phyloP scores from a whole-genome alignment of 2,113 vertebrate genomes.

The Anoplopoma fimbria region DNA sequence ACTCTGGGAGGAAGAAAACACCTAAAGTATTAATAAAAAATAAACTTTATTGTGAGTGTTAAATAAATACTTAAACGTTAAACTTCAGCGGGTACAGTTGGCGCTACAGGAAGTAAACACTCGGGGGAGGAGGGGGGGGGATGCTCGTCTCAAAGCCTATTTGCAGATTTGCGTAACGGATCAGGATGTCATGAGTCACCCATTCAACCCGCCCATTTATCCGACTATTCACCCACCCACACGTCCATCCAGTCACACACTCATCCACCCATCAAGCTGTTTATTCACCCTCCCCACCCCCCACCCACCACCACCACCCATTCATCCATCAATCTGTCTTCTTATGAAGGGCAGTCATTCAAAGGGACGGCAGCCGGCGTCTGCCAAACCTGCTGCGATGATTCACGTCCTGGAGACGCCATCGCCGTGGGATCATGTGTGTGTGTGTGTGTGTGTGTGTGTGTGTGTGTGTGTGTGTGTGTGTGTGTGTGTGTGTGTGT shows the following conservation, averaged over 20 bases:
- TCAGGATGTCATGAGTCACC: constrained; percentile 67
- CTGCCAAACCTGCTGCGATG: constrained; percentile 42
- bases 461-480: constrained; percentile 17
- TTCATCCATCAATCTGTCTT: constrained; percentile 59
- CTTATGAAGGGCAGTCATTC: constrained; percentile 53
- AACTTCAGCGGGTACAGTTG: background rate
- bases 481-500: background rate
- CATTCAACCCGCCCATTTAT: constrained; percentile 42
- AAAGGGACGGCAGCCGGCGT: constrained; percentile 44
- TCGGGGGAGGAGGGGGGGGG: background rate
- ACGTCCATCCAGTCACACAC: constrained; percentile 24
- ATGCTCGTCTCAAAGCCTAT: constrained; percentile 43
- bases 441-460: constrained; percentile 15
- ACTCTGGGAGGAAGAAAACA: too few species aligned
- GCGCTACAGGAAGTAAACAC: constrained; percentile 32
- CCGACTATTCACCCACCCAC: constrained; percentile 35
- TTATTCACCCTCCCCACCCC: constrained; percentile 16
- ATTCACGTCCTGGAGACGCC: constrained; percentile 62
- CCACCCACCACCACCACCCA: constrained; percentile 28
- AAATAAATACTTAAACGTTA: too few species aligned
- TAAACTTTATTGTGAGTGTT: too few species aligned
- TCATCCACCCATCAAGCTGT: constrained; percentile 39
- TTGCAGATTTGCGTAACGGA: constrained; percentile 50
- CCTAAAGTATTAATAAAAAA: too few species aligned
- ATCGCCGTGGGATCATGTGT: background rate